phyloP scores from a whole-genome alignment of 2,888 invertebrate species.

The Trissonchulus sp. region DNA sequence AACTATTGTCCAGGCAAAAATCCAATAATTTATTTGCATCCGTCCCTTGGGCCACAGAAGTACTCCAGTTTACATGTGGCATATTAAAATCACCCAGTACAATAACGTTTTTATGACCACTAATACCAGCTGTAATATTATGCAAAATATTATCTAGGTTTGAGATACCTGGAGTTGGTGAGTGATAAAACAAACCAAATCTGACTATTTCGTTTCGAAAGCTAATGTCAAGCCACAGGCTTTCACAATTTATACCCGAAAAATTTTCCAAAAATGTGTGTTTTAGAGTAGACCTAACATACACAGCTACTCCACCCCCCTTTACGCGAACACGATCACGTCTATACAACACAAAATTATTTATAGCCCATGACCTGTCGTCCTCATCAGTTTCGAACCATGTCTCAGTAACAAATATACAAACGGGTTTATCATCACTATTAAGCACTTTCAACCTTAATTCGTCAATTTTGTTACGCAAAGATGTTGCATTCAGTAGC shows the following conservation, averaged over 20 bases:
- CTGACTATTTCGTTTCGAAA: constrained; percentile 3
- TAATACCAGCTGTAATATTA: background rate
- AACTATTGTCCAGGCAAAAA: background rate
- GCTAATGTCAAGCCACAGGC: background rate
- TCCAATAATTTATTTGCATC: background rate
- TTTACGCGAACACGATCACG: background rate
- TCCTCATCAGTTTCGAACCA: background rate
- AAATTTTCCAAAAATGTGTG: background rate
- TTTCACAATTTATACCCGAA: background rate
- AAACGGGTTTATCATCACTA: background rate
- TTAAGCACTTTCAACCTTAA: background rate
- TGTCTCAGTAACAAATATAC: background rate
- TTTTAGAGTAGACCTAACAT: background rate
- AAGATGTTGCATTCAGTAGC: background rate
- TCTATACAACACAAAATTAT: constrained; percentile 1
- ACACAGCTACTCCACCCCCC: background rate
- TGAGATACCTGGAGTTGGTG: background rate
- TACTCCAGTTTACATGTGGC: background rate
- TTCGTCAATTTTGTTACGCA: background rate
- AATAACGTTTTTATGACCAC: background rate
- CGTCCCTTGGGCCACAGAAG: background rate
- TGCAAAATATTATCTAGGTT: background rate
- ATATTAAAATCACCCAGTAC: background rate
- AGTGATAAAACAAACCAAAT: constrained; percentile 8
- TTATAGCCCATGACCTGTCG: background rate